A percentile compares a stretch with the other conserved stretches of the same genome.
These are phyloP conservation scores for Beris chalybata DNA, from an alignment of 2,888 invertebrate genomes.

Conservation along the genomic window DNA sequence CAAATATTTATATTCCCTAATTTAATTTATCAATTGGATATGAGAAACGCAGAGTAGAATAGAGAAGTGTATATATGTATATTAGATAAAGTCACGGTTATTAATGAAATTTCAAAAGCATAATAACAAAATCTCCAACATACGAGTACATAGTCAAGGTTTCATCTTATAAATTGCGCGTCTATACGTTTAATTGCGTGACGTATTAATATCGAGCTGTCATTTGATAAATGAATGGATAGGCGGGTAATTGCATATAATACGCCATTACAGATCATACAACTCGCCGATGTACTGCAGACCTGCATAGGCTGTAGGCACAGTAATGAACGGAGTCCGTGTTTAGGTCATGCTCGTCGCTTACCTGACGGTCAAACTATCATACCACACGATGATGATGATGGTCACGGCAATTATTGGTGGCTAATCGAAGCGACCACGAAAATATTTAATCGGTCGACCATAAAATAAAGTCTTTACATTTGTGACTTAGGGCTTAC, in stretches of 20 bases:
- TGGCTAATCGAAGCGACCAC: neutral
- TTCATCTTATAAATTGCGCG: slow-evolving; percentile 38
- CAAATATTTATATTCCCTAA: no score
- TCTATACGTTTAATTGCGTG: slow-evolving; percentile 44
- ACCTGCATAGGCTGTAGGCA: neutral
- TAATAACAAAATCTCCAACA: no score
- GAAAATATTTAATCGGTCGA: no score
- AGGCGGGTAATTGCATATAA: slow-evolving; percentile 42
- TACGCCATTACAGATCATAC: slow-evolving; percentile 17
- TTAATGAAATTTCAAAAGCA: no score
- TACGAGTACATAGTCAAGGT: neutral
- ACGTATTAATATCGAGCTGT: slow-evolving; percentile 45
- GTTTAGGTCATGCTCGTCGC: neutral
- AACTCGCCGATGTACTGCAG: slow-evolving; percentile 6
- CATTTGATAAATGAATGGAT: slow-evolving; percentile 44
- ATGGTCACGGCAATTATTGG: slow-evolving; percentile 19
- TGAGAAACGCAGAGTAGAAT: no score
- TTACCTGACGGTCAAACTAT: neutral
- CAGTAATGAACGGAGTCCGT: neutral
- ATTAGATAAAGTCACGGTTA: no score
- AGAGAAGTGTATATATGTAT: no score
- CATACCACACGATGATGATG: neutral
- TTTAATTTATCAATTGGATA: no score
- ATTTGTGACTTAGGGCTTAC: no score
- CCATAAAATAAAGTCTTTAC: no score